Conservation (phyloP, 2,113 vertebrate genomes). For the Hemiprocne comata region DNA sequence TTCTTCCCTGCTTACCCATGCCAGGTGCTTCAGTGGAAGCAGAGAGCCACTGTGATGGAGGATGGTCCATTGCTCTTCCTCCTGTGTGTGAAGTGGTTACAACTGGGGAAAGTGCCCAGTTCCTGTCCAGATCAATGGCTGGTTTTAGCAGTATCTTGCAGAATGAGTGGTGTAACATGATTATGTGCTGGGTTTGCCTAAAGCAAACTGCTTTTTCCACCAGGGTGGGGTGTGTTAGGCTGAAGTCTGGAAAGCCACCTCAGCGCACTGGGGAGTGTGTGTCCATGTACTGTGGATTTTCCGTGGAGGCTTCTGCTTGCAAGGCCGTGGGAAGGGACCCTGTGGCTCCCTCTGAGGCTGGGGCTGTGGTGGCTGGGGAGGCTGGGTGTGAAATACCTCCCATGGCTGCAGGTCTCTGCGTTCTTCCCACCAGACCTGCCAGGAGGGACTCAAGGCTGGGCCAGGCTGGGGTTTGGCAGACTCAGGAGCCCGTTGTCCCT, state of each 20-base stretch:
- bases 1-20: not conserved
- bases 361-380: not conserved
- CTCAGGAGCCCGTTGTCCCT: rapidly evolving
- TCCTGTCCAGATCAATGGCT: not conserved
- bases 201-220: not conserved
- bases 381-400: not conserved
- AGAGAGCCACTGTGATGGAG: not conserved
- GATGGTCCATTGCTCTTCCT: not conserved
- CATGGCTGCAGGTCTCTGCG: not conserved
- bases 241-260: not conserved
- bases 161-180: not conserved
- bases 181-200: not conserved
- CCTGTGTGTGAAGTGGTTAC: not conserved
- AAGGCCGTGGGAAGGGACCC: too few relatives aligned
- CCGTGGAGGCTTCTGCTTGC: not conserved
- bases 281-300: too few relatives aligned
- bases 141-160: not conserved
- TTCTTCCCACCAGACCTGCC: not conserved
- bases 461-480: too few relatives aligned
- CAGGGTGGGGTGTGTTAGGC: rapidly evolving
- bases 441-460: not conserved
- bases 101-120: too few relatives aligned
- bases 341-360: not conserved
- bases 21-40: not conserved
- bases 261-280: rapidly evolving